Evolutionary conservation across 2,888 invertebrate species (phyloP), one percentile per base, ranked within the genome.

Genomic region (Scelioninae gen. 2): DNA sequence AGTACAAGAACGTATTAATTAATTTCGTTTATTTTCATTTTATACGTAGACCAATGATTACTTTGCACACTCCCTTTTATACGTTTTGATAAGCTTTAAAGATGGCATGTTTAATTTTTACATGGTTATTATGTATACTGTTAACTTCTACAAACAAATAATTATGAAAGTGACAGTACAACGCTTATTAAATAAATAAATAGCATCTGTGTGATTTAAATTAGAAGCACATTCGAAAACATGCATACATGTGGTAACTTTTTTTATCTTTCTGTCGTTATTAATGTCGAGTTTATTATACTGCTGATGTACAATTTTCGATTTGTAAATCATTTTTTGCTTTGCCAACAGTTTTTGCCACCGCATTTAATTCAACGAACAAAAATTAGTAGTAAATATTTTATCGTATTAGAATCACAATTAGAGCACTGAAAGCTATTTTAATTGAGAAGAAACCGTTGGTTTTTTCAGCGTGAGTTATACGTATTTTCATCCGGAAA

Each of bases 291-390:
- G 41, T 19, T 41, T 41, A 41, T 19, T 18, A 41, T 7, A 19
- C 41, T 19, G 41, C 31, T 45, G 45, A 58, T 45, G 45, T 43
- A 45, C 45, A 22, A 19, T 45, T 58, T 58, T 33, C 11, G 13
- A 18, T 33, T 28, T 9, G 28, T 6, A 9, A 45, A 45, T 58
- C 33, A 35, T 58, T 45, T 45, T 35, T 31, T 43, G 9, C 25
- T 18, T n/a, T 2, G 6, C 22, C 11, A 0, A 5, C 19, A 19
- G 15, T 46, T 28, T 60, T 61, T 22, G 2, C 28, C 11, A n/a
- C 43, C 19, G 7, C 31, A 52, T 52, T 41, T 52, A 63, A 33
- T 33, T 50, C n/a, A 39, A 15, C 25, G 13, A 3, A 9, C 48
- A 63, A 53, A 53, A 48, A 7, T 0, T 7, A 19, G n/a, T 10